Evolutionary conservation across 2,113 vertebrate genomes (phyloP).

Genomic region (Leucoraja erinaceus): DNA sequence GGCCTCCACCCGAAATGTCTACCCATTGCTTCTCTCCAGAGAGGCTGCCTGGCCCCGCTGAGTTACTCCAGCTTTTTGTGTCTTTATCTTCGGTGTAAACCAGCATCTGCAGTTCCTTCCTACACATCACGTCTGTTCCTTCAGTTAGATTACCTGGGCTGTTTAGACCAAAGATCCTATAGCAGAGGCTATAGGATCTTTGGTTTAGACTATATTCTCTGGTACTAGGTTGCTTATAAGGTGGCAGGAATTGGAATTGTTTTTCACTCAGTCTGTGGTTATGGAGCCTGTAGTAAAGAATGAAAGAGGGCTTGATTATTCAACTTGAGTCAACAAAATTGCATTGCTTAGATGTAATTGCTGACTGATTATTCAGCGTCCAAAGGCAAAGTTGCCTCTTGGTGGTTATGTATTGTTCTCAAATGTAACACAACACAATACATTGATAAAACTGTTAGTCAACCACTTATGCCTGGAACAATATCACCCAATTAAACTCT

Average conservation of each 20-base stretch:
- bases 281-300: too few relatives aligned
- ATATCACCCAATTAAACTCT: constrained; percentile 8
- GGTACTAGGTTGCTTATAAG: background rate
- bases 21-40: too few relatives aligned
- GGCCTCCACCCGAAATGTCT: too few relatives aligned
- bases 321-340: background rate
- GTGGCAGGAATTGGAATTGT: background rate
- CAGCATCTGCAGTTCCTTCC: too few relatives aligned
- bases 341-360: background rate
- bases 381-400: background rate
- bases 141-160: background rate
- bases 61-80: too few relatives aligned
- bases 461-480: constrained; percentile 27
- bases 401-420: background rate
- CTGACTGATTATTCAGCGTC: background rate
- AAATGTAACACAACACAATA: background rate
- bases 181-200: too few relatives aligned
- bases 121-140: background rate
- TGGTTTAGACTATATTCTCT: background rate
- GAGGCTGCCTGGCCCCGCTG: too few relatives aligned
- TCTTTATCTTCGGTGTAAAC: too few relatives aligned
- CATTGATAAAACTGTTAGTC: constrained; percentile 14
- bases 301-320: background rate
- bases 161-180: too few relatives aligned
- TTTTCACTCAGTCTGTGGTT: too few relatives aligned